Evolutionary conservation across 2,113 vertebrate species (phyloP).

Genomic region (Engystomops pustulosus): DNA sequence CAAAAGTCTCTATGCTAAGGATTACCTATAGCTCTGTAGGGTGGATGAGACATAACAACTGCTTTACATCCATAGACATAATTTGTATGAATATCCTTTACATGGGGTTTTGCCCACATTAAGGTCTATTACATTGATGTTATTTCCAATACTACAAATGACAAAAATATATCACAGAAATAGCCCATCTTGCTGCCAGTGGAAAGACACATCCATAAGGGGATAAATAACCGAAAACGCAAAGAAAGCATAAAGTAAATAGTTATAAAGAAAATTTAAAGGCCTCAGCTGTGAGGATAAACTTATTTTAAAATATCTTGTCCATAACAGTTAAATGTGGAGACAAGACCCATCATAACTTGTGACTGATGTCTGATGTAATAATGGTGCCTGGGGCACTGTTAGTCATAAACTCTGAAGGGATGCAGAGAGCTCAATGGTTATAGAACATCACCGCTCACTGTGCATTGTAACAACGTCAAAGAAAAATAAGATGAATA

Average conservation of each 20-base stretch:
- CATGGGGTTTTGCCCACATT: background rate
- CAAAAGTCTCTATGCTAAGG: no score
- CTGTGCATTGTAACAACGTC: slow-evolving; percentile 55
- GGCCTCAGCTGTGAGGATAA: slow-evolving; percentile 62
- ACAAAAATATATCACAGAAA: slow-evolving; percentile 30
- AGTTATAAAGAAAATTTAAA: slow-evolving; percentile 62
- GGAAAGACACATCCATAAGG: slow-evolving; percentile 7
- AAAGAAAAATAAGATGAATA: slow-evolving; percentile 5
- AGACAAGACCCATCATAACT: slow-evolving; percentile 62
- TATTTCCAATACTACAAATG: background rate
- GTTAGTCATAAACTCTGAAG: slow-evolving; percentile 63
- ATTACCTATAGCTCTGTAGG: no score
- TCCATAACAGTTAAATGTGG: slow-evolving; percentile 66
- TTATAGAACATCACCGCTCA: slow-evolving; percentile 60
- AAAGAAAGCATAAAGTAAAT: slow-evolving; percentile 43
- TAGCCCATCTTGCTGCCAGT: background rate
- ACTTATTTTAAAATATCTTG: slow-evolving; percentile 64
- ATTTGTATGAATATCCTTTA: background rate
- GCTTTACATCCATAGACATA: background rate
- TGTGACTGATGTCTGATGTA: slow-evolving; percentile 62
- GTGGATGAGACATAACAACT: background rate
- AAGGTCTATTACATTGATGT: background rate
- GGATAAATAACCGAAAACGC: slow-evolving; percentile 44
- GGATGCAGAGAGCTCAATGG: slow-evolving; percentile 61
- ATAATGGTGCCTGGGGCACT: slow-evolving; percentile 61